Evolutionary conservation across 1,140 invertebrate species (phyloP), one percentile per base, ranked within the genome.

Genomic region (Pygmarrhopalites habei): DNA sequence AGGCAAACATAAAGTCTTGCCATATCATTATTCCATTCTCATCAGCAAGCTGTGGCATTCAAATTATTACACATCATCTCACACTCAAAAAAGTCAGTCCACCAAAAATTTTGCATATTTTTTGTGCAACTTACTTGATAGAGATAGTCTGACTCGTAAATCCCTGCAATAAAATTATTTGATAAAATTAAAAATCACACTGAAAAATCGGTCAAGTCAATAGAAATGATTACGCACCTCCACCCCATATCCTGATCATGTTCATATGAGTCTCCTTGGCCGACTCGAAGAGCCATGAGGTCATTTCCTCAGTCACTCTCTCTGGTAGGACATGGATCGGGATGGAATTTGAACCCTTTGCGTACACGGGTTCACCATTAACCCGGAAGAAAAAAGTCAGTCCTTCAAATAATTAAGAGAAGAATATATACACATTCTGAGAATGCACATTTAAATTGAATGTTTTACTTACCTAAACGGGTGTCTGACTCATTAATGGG

Each of bases 1-100:
- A 98, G 0, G 95, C 95, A 77, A 98, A 99, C 88, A 98, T 95
- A 65, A 98, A 87, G 76, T 99, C 93, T 77, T 93, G 89, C 90
- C 90, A 92, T 43, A 93, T 84, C 68, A 93, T 79, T 26, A 93
- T 86, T 15, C 90, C 90, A 25, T 86, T 76, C 70, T 86, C 79
- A 72, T 93, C 90, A 62, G 89, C 88, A 17, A 72, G 47, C 77
- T 79, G 60, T 44, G 71, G 69, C 52, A 62, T 47, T n/a, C n/a
- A n/a, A n/a, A n/a, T n/a, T n/a, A n/a, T n/a, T n/a, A n/a, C n/a
- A n/a, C n/a, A n/a, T n/a, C n/a, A n/a, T n/a, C 35, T 71, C 69
- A 57, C 60, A 51, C 49, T 15, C 14, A 51, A 26, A 28, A 15
- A 19, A 26, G 14, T 41, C 12, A 35, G 30, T 1, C 28, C 12